phyloP scores from a whole-genome alignment of 2,797 vertebrate species.

The Tragelaphus eurycerus region DNA sequence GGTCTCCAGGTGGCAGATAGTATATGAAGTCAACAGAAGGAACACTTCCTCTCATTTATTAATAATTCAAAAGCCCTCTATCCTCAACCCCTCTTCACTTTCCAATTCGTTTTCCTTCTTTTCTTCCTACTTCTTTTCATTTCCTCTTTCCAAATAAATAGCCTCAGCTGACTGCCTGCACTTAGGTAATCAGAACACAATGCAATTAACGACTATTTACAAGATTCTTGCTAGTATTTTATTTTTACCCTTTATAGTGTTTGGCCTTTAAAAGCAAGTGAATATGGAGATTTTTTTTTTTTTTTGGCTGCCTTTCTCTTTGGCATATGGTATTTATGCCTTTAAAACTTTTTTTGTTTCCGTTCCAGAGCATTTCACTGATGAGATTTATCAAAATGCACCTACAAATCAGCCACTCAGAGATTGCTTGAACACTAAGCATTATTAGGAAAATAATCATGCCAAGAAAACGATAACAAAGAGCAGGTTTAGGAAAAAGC shows the following conservation, averaged over 20 bases:
- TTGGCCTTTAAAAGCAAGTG: slow-evolving; percentile 49
- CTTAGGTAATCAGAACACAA: slow-evolving; percentile 34
- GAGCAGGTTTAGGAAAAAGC: slow-evolving; percentile 70
- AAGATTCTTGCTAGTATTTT: slow-evolving; percentile 36
- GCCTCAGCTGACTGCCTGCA: background rate
- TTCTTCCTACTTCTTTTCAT: background rate
- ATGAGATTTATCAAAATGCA: slow-evolving; percentile 69
- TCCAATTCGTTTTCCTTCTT: background rate
- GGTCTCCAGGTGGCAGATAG: background rate
- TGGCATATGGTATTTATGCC: slow-evolving; percentile 58
- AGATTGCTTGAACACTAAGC: slow-evolving; percentile 62
- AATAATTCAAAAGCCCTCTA: background rate
- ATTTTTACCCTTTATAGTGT: slow-evolving; percentile 16
- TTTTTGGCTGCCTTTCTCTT: slow-evolving; percentile 60
- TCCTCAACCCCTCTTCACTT: background rate
- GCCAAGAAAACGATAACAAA: slow-evolving; percentile 63
- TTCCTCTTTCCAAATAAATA: background rate
- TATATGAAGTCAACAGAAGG: background rate
- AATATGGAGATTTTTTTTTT: slow-evolving; percentile 4
- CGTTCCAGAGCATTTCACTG: slow-evolving; percentile 67
- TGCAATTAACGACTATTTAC: background rate
- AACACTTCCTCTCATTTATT: background rate
- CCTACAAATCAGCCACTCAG: slow-evolving; percentile 71
- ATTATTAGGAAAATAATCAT: slow-evolving; percentile 78
- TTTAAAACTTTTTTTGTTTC: slow-evolving; percentile 53